Conservation (phyloP, 2,113 vertebrate species). For the Lophotis ruficrista region DNA sequence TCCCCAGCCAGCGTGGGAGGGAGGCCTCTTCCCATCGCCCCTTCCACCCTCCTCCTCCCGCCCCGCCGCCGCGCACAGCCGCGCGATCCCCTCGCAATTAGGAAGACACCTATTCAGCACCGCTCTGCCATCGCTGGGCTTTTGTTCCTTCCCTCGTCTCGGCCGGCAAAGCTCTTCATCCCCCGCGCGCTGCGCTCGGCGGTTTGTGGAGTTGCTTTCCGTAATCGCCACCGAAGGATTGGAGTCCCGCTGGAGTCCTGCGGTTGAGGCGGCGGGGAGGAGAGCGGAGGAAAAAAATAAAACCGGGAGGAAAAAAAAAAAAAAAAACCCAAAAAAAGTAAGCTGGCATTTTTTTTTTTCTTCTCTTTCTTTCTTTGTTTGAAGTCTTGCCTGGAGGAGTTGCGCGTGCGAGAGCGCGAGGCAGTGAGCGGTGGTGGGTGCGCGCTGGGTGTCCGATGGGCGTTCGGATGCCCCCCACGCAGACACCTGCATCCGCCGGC, state of each 20-base stretch:
- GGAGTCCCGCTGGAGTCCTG: constrained; percentile 15
- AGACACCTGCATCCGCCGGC: not conserved
- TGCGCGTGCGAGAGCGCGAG: not conserved
- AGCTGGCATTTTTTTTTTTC: constrained; percentile 32
- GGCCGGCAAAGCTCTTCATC: not conserved
- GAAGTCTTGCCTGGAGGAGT: constrained; percentile 34
- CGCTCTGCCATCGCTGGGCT: constrained; percentile 32
- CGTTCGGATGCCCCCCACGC: not conserved
- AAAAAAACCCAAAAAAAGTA: constrained; percentile 28
- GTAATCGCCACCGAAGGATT: not conserved
- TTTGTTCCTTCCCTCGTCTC: constrained; percentile 55
- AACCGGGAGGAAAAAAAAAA: not conserved
- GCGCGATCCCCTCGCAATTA: constrained; percentile 10
- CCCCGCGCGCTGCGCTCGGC: not conserved
- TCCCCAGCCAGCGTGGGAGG: constrained; percentile 40
- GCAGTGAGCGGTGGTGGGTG: not conserved
- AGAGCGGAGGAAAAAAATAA: not conserved
- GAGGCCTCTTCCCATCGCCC: constrained; percentile 50
- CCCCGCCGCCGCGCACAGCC: constrained; percentile 38
- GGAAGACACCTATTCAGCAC: constrained; percentile 52
- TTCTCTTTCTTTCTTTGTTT: constrained; percentile 62
- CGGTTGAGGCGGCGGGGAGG: not conserved
- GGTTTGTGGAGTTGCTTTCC: not conserved
- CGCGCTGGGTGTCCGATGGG: not conserved
- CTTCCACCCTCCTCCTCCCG: constrained; percentile 54